These are phyloP conservation scores for Oreochromis mossambicus DNA, from an alignment of 2,797 vertebrate species.

Conservation along the genomic window DNA sequence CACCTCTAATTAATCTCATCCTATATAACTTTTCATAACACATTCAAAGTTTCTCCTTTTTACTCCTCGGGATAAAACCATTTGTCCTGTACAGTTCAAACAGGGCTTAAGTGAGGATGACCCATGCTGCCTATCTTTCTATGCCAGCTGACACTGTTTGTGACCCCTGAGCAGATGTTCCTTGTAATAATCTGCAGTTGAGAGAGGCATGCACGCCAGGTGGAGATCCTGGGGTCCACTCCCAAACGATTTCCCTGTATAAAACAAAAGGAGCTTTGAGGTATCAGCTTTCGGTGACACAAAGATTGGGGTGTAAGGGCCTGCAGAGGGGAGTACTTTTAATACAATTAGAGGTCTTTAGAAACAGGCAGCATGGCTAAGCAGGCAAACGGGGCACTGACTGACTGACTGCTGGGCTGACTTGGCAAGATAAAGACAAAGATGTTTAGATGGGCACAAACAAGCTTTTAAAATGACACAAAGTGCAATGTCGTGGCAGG, in stretches of 20 bases:
- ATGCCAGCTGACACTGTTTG: slow-evolving; percentile 75
- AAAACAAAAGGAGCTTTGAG: slow-evolving; percentile 83
- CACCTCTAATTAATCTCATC: slow-evolving; percentile 29
- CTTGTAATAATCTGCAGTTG: slow-evolving; percentile 81
- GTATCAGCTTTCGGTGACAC: slow-evolving; percentile 76
- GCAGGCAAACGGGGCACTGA: slow-evolving; percentile 46
- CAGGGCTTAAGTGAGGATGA: slow-evolving; percentile 70
- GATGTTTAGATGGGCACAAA: slow-evolving; percentile 47
- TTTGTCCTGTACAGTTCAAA: slow-evolving; percentile 58
- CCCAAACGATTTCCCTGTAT: slow-evolving; percentile 68
- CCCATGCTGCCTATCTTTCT: slow-evolving; percentile 62
- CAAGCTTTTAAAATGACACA: slow-evolving; percentile 52
- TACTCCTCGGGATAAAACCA: slow-evolving; percentile 15
- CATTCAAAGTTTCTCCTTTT: slow-evolving; percentile 33
- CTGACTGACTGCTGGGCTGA: slow-evolving; percentile 34
- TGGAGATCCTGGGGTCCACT: slow-evolving; percentile 76
- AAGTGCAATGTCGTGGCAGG: slow-evolving; percentile 11
- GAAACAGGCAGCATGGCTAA: slow-evolving; percentile 49
- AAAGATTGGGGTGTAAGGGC: slow-evolving; percentile 71
- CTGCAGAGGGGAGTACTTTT: slow-evolving; percentile 69
- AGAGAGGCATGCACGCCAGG: slow-evolving; percentile 80
- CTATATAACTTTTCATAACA: slow-evolving; percentile 31
- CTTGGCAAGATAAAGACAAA: slow-evolving; percentile 44
- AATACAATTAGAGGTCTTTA: slow-evolving; percentile 79
- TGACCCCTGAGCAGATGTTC: slow-evolving; percentile 82